Conservation (phyloP, 2,113 vertebrate species). For the Hippocampus zosterae region DNA sequence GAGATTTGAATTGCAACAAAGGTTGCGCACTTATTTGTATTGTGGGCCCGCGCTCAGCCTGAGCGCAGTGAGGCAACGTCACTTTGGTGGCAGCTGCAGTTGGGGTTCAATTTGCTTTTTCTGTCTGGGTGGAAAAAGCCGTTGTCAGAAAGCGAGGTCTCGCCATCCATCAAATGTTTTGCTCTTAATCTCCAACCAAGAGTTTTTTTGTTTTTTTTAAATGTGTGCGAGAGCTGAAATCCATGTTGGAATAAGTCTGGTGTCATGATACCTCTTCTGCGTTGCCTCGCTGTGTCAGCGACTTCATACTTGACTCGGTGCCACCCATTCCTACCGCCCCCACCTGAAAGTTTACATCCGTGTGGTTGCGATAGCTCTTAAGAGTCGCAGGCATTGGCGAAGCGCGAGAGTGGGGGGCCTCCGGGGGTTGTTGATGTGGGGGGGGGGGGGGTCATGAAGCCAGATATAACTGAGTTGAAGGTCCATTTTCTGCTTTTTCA, state of each 20-base stretch:
- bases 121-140: slow-evolving; percentile 42
- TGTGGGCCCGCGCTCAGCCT: neutral
- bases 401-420: no score
- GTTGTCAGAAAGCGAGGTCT: slow-evolving; percentile 38
- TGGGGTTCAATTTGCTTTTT: slow-evolving; percentile 35
- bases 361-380: slow-evolving; percentile 60
- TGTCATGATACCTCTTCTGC: slow-evolving; percentile 18
- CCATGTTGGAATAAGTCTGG: slow-evolving; percentile 25
- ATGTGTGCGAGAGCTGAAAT: slow-evolving; percentile 16
- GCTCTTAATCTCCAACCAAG: slow-evolving; percentile 31
- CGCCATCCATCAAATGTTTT: slow-evolving; percentile 34
- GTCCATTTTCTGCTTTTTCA: no score
- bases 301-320: slow-evolving; percentile 63
- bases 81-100: slow-evolving; percentile 17
- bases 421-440: no score
- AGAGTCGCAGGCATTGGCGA: slow-evolving; percentile 31
- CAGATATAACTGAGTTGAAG: no score
- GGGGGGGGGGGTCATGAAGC: no score
- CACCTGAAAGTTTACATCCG: slow-evolving; percentile 61
- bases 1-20: neutral
- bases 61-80: slow-evolving; percentile 6
- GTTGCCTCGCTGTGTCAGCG: slow-evolving; percentile 51
- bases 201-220: neutral
- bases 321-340: neutral
- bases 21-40: neutral